Evolutionary conservation across 2,797 vertebrate genomes (phyloP).

Genomic region (Pyrocephalus nanus): DNA sequence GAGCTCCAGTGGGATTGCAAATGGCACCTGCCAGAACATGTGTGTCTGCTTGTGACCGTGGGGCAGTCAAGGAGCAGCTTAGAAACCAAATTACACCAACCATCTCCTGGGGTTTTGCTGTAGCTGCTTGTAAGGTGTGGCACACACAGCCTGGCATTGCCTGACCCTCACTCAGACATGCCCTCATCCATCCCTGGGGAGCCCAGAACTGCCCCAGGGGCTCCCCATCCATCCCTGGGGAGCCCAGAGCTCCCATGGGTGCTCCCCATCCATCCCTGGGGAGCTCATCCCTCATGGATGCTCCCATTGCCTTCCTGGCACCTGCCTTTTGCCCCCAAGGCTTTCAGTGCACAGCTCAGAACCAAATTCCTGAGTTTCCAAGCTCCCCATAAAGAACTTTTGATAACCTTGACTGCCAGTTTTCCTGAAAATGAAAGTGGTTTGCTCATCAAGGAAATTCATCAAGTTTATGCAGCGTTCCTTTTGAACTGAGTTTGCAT

Average conservation of each 20-base stretch:
- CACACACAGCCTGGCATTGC: background rate
- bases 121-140: background rate
- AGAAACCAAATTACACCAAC: background rate
- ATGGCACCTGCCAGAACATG: background rate
- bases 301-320: background rate
- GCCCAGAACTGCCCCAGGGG: background rate
- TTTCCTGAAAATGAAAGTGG: background rate
- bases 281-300: background rate
- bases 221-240: no score
- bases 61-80: background rate
- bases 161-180: background rate
- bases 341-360: background rate
- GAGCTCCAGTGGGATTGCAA: background rate
- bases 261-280: background rate
- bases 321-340: background rate
- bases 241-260: background rate
- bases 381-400: background rate
- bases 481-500: conserved; percentile 20
- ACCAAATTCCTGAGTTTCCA: background rate
- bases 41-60: background rate
- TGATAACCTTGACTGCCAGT: background rate
- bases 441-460: conserved; percentile 57
- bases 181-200: no score
- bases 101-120: background rate
- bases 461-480: background rate